These are phyloP conservation scores for Latrodectus geometricus DNA, from an alignment of 1,140 invertebrate species.

Conservation along the genomic window DNA sequence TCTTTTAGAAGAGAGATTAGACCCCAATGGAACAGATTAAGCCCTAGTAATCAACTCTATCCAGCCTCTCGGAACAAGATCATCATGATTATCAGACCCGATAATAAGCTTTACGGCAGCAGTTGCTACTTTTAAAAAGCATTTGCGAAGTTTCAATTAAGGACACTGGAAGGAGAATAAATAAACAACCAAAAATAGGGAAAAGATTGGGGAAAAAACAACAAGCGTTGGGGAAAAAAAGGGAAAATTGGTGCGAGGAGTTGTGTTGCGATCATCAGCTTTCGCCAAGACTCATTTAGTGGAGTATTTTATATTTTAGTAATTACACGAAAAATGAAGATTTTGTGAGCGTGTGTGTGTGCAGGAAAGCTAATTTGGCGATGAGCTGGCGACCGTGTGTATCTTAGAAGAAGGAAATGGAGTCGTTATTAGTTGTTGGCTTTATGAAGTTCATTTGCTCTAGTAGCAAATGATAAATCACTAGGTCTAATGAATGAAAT, in stretches of 20 bases:
- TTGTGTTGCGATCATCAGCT: not conserved
- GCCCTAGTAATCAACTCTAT: not conserved
- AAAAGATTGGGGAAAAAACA: not conserved
- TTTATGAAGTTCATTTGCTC: too few species aligned
- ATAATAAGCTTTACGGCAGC: not conserved
- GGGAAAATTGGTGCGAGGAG: not conserved
- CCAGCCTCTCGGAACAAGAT: not conserved
- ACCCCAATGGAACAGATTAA: slow-evolving; percentile 3
- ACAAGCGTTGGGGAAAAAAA: not conserved
- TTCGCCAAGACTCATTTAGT: not conserved
- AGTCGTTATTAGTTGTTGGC: too few species aligned
- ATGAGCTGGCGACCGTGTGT: not conserved
- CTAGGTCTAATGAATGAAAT: too few species aligned
- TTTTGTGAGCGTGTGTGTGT: not conserved
- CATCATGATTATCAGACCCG: slow-evolving; percentile 2
- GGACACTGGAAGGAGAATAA: not conserved
- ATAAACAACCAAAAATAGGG: not conserved
- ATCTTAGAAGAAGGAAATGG: not conserved
- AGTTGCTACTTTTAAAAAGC: slow-evolving; percentile 8
- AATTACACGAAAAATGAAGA: slow-evolving; percentile 9
- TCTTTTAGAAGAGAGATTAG: not conserved
- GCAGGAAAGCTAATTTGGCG: not conserved
- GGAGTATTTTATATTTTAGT: slow-evolving; percentile 4
- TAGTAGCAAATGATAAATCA: too few species aligned
- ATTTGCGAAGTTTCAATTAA: slow-evolving; percentile 15